Evolutionary conservation across 2,113 vertebrate genomes (phyloP).

Genomic region (Rana temporaria): DNA sequence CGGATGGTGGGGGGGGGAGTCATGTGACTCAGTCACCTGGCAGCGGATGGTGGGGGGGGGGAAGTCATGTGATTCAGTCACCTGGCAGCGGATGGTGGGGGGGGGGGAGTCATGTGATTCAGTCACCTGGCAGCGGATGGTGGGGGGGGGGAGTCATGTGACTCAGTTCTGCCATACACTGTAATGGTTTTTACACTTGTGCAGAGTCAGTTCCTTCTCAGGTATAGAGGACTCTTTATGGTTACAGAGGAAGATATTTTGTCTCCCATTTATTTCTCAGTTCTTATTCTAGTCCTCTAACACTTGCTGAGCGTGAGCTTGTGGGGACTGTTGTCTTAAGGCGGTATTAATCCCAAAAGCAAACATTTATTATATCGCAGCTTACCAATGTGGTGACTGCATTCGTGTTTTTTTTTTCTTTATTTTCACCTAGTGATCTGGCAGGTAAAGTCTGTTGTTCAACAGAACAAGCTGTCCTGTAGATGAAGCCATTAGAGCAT

Average conservation of each 20-base stretch:
- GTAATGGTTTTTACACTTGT: constrained; percentile 89
- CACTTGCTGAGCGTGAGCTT: constrained; percentile 75
- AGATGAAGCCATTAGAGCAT: too few relatives aligned
- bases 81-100: constrained; percentile 8
- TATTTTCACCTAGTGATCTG: too few relatives aligned
- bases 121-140: too few relatives aligned
- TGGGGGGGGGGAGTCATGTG: constrained; percentile 65
- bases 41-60: constrained; percentile 59
- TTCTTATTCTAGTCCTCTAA: constrained; percentile 85
- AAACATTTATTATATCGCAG: too few relatives aligned
- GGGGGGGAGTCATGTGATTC: constrained; percentile 79
- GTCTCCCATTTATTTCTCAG: constrained; percentile 77
- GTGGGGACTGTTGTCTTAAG: constrained; percentile 74
- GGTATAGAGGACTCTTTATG: constrained; percentile 67
- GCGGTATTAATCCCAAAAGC: too few relatives aligned
- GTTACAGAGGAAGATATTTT: constrained; percentile 69
- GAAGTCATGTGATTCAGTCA: constrained; percentile 74
- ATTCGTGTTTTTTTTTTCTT: too few relatives aligned
- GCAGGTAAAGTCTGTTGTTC: too few relatives aligned
- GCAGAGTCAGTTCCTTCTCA: constrained; percentile 87
- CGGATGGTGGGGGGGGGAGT: constrained; percentile 70
- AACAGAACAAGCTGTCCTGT: too few relatives aligned
- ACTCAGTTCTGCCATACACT: constrained; percentile 96
- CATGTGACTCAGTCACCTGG: constrained; percentile 65
- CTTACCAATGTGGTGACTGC: too few relatives aligned